phyloP scores from a whole-genome alignment of 2,797 vertebrate species.

The Podargus strigoides region DNA sequence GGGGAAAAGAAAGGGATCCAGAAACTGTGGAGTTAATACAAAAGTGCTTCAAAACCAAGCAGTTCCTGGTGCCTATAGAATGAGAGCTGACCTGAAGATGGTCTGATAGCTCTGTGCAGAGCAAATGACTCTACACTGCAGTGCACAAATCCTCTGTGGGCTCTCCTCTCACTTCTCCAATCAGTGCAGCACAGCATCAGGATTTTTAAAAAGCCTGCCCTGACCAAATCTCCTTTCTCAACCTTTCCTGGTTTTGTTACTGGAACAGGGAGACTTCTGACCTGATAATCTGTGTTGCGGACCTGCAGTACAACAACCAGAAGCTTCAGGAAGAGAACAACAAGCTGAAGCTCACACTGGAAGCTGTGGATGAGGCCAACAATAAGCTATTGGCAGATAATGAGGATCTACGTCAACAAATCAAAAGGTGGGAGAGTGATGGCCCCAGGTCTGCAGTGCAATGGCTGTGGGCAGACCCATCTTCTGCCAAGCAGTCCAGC shows the following conservation, averaged over 20 bases:
- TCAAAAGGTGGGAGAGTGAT: constrained; percentile 74
- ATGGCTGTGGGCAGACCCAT: background rate
- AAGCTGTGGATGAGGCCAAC: constrained; percentile 84
- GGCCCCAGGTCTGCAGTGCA: background rate
- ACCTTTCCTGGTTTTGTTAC: background rate
- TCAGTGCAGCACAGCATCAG: background rate
- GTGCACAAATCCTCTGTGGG: background rate
- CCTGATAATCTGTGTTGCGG: constrained; percentile 82
- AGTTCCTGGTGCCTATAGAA: background rate
- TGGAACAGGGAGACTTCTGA: constrained; percentile 84
- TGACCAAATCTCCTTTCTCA: background rate
- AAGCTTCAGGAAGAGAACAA: constrained; percentile 86
- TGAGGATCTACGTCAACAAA: constrained; percentile 72
- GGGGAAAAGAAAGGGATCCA: background rate
- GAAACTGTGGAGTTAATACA: background rate
- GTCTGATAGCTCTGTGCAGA: background rate
- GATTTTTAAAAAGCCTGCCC: background rate
- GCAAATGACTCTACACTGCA: background rate
- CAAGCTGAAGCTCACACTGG: constrained; percentile 80
- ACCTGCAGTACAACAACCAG: constrained; percentile 87
- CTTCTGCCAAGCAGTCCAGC: background rate
- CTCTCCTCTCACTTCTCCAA: background rate
- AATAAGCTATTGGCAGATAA: constrained; percentile 83
- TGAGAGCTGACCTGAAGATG: background rate
- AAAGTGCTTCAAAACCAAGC: background rate